A percentile compares a stretch with the other conserved stretches of the same genome.
Conservation (phyloP, 2,888 invertebrate genomes). For the Machimus atricapillus region DNA sequence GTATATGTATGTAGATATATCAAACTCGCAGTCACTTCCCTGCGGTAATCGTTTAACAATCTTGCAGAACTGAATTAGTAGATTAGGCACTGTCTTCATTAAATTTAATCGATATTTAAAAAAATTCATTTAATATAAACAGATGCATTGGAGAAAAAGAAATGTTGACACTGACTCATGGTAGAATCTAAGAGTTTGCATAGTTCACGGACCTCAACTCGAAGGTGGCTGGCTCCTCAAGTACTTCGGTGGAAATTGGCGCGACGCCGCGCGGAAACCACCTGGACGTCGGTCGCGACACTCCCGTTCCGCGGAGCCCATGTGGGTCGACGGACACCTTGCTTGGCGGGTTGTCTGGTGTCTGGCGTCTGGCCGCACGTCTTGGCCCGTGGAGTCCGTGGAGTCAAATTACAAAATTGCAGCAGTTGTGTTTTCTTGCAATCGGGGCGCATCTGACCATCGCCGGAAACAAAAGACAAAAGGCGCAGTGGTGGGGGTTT, state of each 20-base stretch:
- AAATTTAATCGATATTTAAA: too few relatives aligned
- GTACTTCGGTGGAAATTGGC: background rate
- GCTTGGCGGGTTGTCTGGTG: background rate
- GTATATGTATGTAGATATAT: too few relatives aligned
- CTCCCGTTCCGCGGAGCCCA: background rate
- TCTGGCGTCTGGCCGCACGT: background rate
- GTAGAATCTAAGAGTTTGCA: background rate
- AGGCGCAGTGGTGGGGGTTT: background rate
- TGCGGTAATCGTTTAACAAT: too few relatives aligned
- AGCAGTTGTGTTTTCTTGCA: background rate
- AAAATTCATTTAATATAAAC: background rate
- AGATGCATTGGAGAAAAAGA: background rate
- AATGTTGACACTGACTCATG: background rate
- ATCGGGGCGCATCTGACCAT: background rate
- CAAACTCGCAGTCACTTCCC: too few relatives aligned
- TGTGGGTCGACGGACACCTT: background rate
- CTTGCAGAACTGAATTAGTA: too few relatives aligned
- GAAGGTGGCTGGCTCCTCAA: background rate
- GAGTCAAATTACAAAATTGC: background rate
- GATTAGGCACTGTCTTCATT: too few relatives aligned
- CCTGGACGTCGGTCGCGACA: background rate
- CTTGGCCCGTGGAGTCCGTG: background rate
- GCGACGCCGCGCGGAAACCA: background rate
- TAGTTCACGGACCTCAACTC: background rate
- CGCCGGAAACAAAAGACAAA: background rate